Evolutionary conservation across 2,113 vertebrate species (phyloP), one percentile per base, ranked within the genome.

Genomic region (Rhipidura dahli): DNA sequence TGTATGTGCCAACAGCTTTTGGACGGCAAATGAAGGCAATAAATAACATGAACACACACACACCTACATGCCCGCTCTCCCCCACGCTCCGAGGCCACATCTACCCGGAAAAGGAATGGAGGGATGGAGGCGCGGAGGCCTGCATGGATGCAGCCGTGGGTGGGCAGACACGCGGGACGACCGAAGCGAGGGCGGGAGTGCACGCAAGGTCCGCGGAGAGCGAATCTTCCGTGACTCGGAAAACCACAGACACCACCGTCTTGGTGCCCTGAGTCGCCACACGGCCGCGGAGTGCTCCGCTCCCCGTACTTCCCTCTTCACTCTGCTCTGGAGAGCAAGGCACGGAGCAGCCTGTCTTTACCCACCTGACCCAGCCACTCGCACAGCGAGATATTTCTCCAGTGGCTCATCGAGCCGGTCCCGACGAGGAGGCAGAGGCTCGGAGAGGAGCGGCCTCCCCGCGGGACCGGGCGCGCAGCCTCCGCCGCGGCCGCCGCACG

Each of bases 1-100:
- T 92, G 80, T 78, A 95, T 86, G 92, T 96, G 95, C 90, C 96
- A 94, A 91, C 95, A 96, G 95, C 90, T 96, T 95, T 96, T 89
- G 90, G 92, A 93, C 37, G 79, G 57, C 77, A 96, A 97, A 94
- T 95, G 89, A 93, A 84, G 87, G 92, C 15, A 91, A 97, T 97
- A 97, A 97, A 96, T 96, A 96, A 96, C 61, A 37, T 1, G 83
- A 76, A 87, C 82, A 87, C 91, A 68, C 82, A 61, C 82, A 89
- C 93, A 39, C 95, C 78, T 72, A 60, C 65, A 6, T 30, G 35
- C 51, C 35, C 44, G 40, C 60, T 94, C 69, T 71, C 69, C 85
- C 14, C 15, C 50, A 30, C 28, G 7, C 63, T 84, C 44, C 33
- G 54, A 85, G 60, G 47, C 44, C 37, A 5, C 80, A 13, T 45